Conservation (phyloP, 2,113 vertebrate genomes). For the Pardalotus punctatus region DNA sequence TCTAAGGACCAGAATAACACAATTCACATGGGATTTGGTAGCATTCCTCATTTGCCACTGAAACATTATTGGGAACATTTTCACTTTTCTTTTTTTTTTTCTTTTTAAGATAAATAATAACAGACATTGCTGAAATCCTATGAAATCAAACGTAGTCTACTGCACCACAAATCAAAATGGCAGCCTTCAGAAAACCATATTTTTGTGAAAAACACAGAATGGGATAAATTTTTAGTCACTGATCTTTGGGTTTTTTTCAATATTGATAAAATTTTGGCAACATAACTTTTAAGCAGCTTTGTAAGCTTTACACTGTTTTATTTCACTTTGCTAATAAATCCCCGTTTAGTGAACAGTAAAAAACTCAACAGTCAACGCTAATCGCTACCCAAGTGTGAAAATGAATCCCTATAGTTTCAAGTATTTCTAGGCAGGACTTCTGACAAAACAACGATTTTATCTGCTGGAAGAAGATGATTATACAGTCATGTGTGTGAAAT, state of each 20-base stretch:
- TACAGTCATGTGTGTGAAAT: background rate
- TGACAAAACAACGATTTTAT: background rate
- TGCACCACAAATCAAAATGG: background rate
- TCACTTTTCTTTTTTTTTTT: background rate
- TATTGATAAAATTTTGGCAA: background rate
- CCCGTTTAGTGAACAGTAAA: background rate
- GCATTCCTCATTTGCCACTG: background rate
- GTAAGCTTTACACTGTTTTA: background rate
- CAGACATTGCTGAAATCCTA: background rate
- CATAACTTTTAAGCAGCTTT: background rate
- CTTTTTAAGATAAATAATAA: background rate
- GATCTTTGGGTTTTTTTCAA: background rate
- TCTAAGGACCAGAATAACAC: background rate
- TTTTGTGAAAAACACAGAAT: background rate
- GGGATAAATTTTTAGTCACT: background rate
- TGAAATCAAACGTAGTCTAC: background rate
- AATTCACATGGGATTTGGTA: background rate
- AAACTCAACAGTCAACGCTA: background rate
- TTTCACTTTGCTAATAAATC: background rate
- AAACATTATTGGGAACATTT: background rate
- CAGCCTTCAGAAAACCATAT: background rate
- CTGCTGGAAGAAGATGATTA: background rate
- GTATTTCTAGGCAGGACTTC: background rate
- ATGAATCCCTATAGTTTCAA: background rate
- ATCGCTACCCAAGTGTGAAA: background rate